Evolutionary conservation across 2,888 invertebrate genomes (phyloP), one percentile per base, ranked within the genome.

Genomic region (Formica aserva): DNA sequence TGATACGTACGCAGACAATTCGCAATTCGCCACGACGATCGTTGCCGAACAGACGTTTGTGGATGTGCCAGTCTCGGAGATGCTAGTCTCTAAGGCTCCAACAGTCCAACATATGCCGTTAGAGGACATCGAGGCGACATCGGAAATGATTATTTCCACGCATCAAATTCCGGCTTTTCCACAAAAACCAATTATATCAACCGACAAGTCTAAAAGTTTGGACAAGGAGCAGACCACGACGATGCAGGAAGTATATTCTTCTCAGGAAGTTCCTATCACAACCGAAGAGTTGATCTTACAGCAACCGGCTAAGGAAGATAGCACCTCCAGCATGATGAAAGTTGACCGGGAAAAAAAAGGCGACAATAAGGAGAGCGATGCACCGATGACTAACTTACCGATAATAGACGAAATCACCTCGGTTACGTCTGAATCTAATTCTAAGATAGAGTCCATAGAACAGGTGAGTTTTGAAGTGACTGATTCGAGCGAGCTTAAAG

Each of bases 1-100:
- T 63, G 94, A 94, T 63, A 87, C 89, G n/a, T 94, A 90, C 26
- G 75, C 86, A n/a, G 94, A 93, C 38, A 90, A 86, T 69, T 88
- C 88, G 13, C 90, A 89, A 69, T 93, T 92, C 67, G 77, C 83
- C 35, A 81, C 89, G 9, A 83, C 90, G 18, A 84, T 90, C 5
- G 60, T 87, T 6, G 63, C 86, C 4, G 93, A 91, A 63, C 87
- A 90, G 13, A 90, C 83, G 62, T 93, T 92, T 13, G 85, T 84
- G 1, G 90, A 93, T 13, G 91, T 91, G 9, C 84, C 93, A 3
- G 91, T 92, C 8, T 91, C 92, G 6, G 93, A 93, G 62, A 92
- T 93, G 90, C 82, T 92, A 11, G 90, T 92, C n/a, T 88, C 93
- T 0, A 92, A 92, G 78, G 75, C 90, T 9, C 11, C 89, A 62